Percentiles rank a stretch among this genome's conserved stretches.
phyloP scores from a whole-genome alignment of 2,797 vertebrate genomes.

The Siniperca scherzeri region DNA sequence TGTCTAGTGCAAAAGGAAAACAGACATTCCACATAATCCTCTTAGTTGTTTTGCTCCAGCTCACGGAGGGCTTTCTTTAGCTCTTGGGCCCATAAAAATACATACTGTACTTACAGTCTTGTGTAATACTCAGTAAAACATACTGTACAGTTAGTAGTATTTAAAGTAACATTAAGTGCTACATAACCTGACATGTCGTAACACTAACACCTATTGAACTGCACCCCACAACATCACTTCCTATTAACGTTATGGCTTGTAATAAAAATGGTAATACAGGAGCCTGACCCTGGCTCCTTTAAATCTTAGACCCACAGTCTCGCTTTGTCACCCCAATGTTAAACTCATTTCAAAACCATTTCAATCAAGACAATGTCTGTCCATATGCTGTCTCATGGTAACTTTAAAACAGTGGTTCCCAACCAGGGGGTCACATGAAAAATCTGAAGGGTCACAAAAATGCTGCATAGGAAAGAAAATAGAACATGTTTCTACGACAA shows the following conservation, averaged over 20 bases:
- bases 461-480: neutral
- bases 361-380: neutral
- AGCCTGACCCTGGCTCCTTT: neutral
- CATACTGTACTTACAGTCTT: slow-evolving; percentile 24
- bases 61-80: slow-evolving; percentile 47
- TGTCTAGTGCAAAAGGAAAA: slow-evolving; percentile 17
- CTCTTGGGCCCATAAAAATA: slow-evolving; percentile 28
- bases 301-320: neutral
- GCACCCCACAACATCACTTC: neutral
- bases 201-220: neutral
- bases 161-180: slow-evolving; percentile 29
- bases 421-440: neutral
- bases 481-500: neutral
- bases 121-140: slow-evolving; percentile 26
- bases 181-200: slow-evolving; percentile 4
- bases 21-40: slow-evolving; percentile 49
- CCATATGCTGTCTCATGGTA: neutral
- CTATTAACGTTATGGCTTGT: neutral
- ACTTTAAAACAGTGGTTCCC: neutral
- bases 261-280: neutral
- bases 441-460: neutral
- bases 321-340: neutral
- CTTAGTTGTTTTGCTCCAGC: slow-evolving; percentile 50
- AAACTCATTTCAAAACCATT: neutral
- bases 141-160: neutral